A percentile compares a stretch with the other conserved stretches of the same genome.
Conservation (phyloP, 2,113 vertebrate genomes). For the Phrynosoma blainvillii region DNA sequence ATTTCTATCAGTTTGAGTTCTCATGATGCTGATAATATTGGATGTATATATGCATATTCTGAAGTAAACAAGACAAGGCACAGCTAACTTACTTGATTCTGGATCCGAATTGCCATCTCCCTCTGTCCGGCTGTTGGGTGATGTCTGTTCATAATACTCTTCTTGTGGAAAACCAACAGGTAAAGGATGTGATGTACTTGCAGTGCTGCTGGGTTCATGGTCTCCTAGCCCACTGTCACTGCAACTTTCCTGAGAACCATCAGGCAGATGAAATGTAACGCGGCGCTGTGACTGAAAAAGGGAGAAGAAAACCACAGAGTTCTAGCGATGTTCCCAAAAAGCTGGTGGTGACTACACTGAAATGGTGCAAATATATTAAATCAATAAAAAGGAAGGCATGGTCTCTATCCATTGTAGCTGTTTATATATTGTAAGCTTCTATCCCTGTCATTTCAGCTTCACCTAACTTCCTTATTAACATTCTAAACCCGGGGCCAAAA, state of each 20-base stretch:
- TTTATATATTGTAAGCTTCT: slow-evolving; percentile 57
- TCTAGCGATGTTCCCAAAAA: slow-evolving; percentile 59
- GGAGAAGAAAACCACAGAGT: slow-evolving; percentile 69
- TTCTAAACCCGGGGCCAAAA: slow-evolving; percentile 47
- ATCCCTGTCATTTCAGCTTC: slow-evolving; percentile 53
- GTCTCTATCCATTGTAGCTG: slow-evolving; percentile 46
- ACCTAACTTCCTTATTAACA: slow-evolving; percentile 55
- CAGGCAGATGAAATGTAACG: slow-evolving; percentile 96
- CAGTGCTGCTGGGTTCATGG: slow-evolving; percentile 79
- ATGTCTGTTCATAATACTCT: slow-evolving; percentile 91
- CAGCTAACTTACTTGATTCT: slow-evolving; percentile 91
- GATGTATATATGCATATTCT: background rate
- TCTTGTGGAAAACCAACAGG: slow-evolving; percentile 90
- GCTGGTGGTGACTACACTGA: slow-evolving; percentile 44
- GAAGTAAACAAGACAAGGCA: background rate
- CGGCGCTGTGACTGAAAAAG: slow-evolving; percentile 88
- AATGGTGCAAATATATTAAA: slow-evolving; percentile 60
- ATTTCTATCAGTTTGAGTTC: background rate
- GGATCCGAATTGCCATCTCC: slow-evolving; percentile 98
- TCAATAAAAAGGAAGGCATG: slow-evolving; percentile 44
- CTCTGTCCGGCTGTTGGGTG: slow-evolving; percentile 93
- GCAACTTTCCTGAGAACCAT: slow-evolving; percentile 95
- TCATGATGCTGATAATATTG: background rate
- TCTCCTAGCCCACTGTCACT: slow-evolving; percentile 92
- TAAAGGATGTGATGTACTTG: slow-evolving; percentile 83